Conservation (phyloP, 1,140 invertebrate species). For the Colletes gigas region DNA sequence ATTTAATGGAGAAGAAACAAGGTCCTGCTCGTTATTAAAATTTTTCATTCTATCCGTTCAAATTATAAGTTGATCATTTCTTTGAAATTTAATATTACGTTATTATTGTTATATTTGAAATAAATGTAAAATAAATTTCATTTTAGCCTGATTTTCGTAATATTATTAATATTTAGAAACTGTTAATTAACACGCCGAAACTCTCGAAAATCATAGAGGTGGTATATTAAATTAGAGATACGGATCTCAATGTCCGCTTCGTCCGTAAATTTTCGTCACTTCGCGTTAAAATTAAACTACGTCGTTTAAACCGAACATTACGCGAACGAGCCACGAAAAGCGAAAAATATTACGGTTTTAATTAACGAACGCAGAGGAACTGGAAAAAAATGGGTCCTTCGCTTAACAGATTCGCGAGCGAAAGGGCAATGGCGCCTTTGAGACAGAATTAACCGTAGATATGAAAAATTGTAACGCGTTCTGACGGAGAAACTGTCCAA, state of each 20-base stretch:
- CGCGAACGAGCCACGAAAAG: background rate
- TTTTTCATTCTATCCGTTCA: background rate
- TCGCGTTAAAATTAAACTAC: background rate
- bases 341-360: conserved; percentile 9
- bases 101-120: too few relatives aligned
- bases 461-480: too few relatives aligned
- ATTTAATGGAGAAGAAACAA: too few relatives aligned
- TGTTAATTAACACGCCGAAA: too few relatives aligned
- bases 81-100: background rate
- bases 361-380: background rate
- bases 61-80: too few relatives aligned
- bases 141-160: too few relatives aligned
- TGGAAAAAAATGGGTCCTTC: background rate
- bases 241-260: background rate
- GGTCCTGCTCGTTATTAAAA: too few relatives aligned
- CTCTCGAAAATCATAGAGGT: too few relatives aligned
- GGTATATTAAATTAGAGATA: background rate
- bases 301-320: background rate
- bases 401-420: background rate
- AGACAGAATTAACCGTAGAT: background rate
- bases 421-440: background rate
- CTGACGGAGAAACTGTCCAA: background rate
- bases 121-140: too few relatives aligned
- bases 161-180: too few relatives aligned
- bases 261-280: background rate